Evolutionary conservation across 2,797 vertebrate genomes (phyloP).

Genomic region (Euthynnus affinis): DNA sequence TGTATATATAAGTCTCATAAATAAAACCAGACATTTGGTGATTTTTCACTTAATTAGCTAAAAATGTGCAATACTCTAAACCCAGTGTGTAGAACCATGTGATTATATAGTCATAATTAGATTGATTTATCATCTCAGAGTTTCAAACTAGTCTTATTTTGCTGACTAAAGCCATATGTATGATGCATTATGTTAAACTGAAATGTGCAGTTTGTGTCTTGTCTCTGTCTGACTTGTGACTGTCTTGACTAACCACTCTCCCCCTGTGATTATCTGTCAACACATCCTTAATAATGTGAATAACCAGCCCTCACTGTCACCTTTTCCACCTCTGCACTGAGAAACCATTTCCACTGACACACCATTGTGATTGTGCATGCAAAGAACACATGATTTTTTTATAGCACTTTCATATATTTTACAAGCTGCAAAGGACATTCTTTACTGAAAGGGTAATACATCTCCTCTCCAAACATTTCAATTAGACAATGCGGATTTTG

Average conservation of each 20-base stretch:
- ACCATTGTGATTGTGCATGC: slow-evolving; percentile 67
- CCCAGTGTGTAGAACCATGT: not conserved
- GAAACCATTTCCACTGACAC: slow-evolving; percentile 31
- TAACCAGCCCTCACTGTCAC: slow-evolving; percentile 49
- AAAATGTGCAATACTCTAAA: not conserved
- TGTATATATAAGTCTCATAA: not conserved
- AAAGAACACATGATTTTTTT: slow-evolving; percentile 65
- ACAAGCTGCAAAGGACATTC: slow-evolving; percentile 90
- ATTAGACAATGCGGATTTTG: slow-evolving; percentile 60
- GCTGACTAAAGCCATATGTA: not conserved
- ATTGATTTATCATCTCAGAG: not conserved
- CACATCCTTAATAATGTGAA: slow-evolving; percentile 51
- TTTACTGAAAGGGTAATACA: slow-evolving; percentile 88
- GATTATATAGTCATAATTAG: not conserved
- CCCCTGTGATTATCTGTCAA: slow-evolving; percentile 51
- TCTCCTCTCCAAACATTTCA: slow-evolving; percentile 68
- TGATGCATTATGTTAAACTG: slow-evolving; percentile 5
- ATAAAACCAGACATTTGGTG: not conserved
- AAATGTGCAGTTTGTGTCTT: slow-evolving; percentile 45
- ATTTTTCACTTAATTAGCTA: not conserved
- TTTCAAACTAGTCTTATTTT: slow-evolving; percentile 10
- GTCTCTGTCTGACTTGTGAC: slow-evolving; percentile 48
- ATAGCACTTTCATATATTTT: slow-evolving; percentile 85
- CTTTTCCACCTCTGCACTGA: slow-evolving; percentile 41
- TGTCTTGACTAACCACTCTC: slow-evolving; percentile 55